A percentile compares a stretch with the other conserved stretches of the same genome.
Evolutionary conservation across 2,888 invertebrate genomes (phyloP).

Genomic region (Polia nebulosa): DNA sequence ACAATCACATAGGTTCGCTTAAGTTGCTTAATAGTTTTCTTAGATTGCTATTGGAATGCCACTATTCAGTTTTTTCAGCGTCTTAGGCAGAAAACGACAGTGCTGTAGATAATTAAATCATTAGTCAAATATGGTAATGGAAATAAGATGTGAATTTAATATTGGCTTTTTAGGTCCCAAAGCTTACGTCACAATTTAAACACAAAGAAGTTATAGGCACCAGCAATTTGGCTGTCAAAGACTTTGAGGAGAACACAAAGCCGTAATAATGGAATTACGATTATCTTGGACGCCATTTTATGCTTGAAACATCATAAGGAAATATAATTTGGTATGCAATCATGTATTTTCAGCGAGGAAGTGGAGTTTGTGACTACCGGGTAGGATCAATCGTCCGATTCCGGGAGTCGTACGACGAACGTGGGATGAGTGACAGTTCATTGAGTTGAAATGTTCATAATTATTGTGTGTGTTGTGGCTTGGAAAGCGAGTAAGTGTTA

Average conservation of each 20-base stretch:
- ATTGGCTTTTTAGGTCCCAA: slow-evolving; percentile 1
- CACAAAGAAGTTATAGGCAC: slow-evolving; percentile 2
- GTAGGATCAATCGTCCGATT: slow-evolving; percentile 33
- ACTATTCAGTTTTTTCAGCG: too few species aligned
- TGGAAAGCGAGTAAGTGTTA: neutral
- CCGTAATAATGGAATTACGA: slow-evolving; percentile 46
- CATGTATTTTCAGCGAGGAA: slow-evolving; percentile 38
- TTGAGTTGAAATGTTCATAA: slow-evolving; percentile 24
- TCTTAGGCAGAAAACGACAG: too few species aligned
- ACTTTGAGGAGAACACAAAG: slow-evolving; percentile 33
- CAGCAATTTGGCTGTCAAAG: slow-evolving; percentile 44
- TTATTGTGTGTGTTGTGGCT: slow-evolving; percentile 6
- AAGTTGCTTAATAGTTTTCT: too few species aligned
- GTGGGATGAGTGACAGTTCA: slow-evolving; percentile 27
- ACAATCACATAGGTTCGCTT: too few species aligned
- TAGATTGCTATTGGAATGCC: too few species aligned
- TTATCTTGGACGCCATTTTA: slow-evolving; percentile 42
- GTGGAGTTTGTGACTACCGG: slow-evolving; percentile 8
- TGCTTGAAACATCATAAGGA: slow-evolving; percentile 50
- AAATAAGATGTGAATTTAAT: neutral
- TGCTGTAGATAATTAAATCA: too few species aligned
- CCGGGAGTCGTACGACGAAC: neutral
- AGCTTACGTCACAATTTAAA: slow-evolving; percentile 21
- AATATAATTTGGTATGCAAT: slow-evolving; percentile 46
- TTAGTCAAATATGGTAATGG: too few species aligned